Percentiles rank a stretch among this genome's conserved stretches.
phyloP scores from a whole-genome alignment of 2,888 invertebrate species.

The Anticlea derivata region DNA sequence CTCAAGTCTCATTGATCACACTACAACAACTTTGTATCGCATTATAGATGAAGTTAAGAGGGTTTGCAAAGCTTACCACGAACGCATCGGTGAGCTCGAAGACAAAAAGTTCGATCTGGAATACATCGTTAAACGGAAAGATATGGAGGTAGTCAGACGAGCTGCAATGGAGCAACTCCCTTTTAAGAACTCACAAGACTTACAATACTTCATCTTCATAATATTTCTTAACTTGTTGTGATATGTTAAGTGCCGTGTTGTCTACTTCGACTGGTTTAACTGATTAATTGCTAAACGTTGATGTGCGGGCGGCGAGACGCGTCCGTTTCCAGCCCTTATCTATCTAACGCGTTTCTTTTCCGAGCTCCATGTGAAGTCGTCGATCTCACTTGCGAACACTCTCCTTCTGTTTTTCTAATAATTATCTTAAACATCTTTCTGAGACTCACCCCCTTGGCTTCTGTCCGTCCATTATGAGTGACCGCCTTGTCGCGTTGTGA shows the following conservation, averaged over 20 bases:
- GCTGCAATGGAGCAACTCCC: conserved; percentile 61
- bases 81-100: conserved; percentile 94
- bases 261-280: conserved; percentile 70
- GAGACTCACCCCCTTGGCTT: conserved; percentile 64
- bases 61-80: conserved; percentile 93
- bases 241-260: conserved; percentile 72
- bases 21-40: conserved; percentile 61
- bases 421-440: conserved; percentile 56
- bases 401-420: conserved; percentile 61
- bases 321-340: conserved; percentile 49
- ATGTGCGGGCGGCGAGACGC: conserved; percentile 51
- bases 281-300: conserved; percentile 59
- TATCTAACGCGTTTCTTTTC: conserved; percentile 72
- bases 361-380: conserved; percentile 69
- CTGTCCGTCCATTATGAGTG: conserved; percentile 59
- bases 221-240: conserved; percentile 64
- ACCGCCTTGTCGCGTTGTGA: conserved; percentile 38
- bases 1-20: conserved; percentile 37
- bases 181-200: conserved; percentile 72
- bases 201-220: conserved; percentile 56
- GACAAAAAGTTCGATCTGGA: conserved; percentile 99
- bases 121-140: conserved; percentile 98
- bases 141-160: conserved; percentile 94
- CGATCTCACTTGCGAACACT: conserved; percentile 61
- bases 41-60: conserved; percentile 90